Conservation (phyloP, 2,113 vertebrate genomes). For the Ailurus styani region DNA sequence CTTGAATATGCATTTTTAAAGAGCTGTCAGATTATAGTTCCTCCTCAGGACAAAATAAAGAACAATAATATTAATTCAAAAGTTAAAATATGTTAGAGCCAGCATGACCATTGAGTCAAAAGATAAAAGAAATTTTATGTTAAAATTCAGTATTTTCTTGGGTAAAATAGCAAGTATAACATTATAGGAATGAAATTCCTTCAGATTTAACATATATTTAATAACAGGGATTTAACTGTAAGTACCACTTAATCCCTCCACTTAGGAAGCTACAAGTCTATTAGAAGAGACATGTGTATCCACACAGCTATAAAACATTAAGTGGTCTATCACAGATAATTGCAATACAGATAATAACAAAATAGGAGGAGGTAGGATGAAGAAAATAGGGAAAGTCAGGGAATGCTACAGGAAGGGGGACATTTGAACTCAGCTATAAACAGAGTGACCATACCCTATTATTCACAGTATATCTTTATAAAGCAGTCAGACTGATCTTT, state of each 20-base stretch:
- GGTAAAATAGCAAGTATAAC: background rate
- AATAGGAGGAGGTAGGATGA: background rate
- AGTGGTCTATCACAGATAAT: background rate
- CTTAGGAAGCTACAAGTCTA: background rate
- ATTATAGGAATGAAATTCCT: background rate
- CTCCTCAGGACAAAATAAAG: background rate
- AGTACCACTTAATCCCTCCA: background rate
- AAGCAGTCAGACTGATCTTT: background rate
- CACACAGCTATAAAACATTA: background rate
- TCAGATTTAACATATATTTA: background rate
- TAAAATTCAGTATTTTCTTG: background rate
- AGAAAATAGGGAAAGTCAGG: background rate
- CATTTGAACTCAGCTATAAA: background rate
- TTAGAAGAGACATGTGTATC: background rate
- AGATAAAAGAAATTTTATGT: background rate
- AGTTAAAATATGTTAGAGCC: background rate
- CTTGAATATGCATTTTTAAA: background rate
- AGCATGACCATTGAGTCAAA: background rate
- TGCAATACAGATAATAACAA: background rate
- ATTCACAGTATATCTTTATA: background rate
- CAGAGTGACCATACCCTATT: background rate
- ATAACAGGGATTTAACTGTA: background rate
- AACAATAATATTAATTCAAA: background rate
- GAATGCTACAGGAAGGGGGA: background rate
- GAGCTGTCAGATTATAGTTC: background rate